phyloP scores from a whole-genome alignment of 92 coral and sea anemone genomes.

The Anthopleura xanthogrammica region DNA sequence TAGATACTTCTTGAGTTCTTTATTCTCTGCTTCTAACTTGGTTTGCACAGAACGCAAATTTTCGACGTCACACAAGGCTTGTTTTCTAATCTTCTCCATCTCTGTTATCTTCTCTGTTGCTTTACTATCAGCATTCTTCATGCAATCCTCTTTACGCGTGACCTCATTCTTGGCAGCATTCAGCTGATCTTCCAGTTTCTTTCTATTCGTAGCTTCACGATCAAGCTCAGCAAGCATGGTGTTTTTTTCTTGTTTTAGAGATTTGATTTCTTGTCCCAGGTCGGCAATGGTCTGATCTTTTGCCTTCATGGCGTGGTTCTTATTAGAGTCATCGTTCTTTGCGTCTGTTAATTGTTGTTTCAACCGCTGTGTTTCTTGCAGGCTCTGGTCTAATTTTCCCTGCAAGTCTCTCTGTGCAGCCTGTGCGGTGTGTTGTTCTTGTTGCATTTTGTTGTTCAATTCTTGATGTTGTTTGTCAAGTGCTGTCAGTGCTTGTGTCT shows the following conservation, averaged over 20 bases:
- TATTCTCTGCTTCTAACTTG: conserved; percentile 41
- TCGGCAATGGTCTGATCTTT: conserved; percentile 58
- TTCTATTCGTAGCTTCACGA: conserved; percentile 43
- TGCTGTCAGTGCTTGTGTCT: conserved; percentile 56
- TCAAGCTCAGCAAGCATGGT: conserved; percentile 49
- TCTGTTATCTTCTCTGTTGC: conserved; percentile 37
- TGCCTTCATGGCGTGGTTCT: conserved; percentile 43
- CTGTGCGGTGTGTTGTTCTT: conserved; percentile 53
- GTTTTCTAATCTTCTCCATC: conserved; percentile 44
- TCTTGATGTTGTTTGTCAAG: conserved; percentile 54
- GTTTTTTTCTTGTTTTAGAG: conserved; percentile 61
- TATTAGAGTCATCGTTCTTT: conserved; percentile 37
- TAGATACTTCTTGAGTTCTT: conserved; percentile 43
- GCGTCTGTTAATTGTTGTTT: conserved; percentile 53
- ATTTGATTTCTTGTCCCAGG: conserved; percentile 42
- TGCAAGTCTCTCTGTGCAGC: conserved; percentile 52
- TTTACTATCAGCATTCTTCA: conserved; percentile 45
- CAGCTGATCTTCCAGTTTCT: conserved; percentile 51
- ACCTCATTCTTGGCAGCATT: conserved; percentile 37
- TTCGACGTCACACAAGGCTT: conserved; percentile 58
- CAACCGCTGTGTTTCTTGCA: conserved; percentile 32
- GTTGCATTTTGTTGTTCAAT: conserved; percentile 40
- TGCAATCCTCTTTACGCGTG: conserved; percentile 43
- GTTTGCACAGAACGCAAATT: conserved; percentile 36
- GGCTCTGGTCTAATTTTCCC: conserved; percentile 36